These are phyloP conservation scores for Miltochrista miniata DNA, from an alignment of 2,888 invertebrate genomes.

Conservation along the genomic window DNA sequence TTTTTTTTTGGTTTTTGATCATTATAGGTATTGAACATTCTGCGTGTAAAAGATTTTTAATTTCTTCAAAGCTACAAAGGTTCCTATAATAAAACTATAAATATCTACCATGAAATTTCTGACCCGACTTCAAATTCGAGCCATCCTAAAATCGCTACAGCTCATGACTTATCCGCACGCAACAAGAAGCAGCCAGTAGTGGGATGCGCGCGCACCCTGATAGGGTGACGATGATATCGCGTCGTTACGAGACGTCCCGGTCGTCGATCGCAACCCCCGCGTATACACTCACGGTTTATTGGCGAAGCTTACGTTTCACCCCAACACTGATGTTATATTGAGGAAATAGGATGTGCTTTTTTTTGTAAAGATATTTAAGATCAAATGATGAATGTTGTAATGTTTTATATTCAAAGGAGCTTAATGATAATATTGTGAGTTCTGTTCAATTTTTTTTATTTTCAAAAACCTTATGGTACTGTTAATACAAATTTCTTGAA, in stretches of 20 bases:
- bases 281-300: slow-evolving; percentile 13
- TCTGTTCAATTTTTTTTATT: too few species aligned
- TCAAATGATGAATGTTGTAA: not conserved
- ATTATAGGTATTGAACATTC: too few species aligned
- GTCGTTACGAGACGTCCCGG: slow-evolving; percentile 33
- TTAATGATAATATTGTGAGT: not conserved
- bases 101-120: too few species aligned
- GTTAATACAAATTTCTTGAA: too few species aligned
- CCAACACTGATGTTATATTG: slow-evolving; percentile 9
- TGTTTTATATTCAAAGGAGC: not conserved
- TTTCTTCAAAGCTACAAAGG: too few species aligned
- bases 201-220: slow-evolving; percentile 61
- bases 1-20: too few species aligned
- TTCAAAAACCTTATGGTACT: too few species aligned
- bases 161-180: slow-evolving; percentile 23
- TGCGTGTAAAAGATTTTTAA: too few species aligned
- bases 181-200: slow-evolving; percentile 36
- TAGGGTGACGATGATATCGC: slow-evolving; percentile 43
- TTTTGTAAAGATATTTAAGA: not conserved
- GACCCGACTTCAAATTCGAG: too few species aligned
- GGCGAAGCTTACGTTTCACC: slow-evolving; percentile 8
- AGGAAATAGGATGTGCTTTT: slow-evolving; percentile 5
- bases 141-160: slow-evolving; percentile 27
- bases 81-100: too few species aligned
- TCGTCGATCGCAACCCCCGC: slow-evolving; percentile 16